Percentiles rank a stretch among this genome's conserved stretches.
phyloP scores from a whole-genome alignment of 2,113 vertebrate genomes.

The Ammodramus savannarum region DNA sequence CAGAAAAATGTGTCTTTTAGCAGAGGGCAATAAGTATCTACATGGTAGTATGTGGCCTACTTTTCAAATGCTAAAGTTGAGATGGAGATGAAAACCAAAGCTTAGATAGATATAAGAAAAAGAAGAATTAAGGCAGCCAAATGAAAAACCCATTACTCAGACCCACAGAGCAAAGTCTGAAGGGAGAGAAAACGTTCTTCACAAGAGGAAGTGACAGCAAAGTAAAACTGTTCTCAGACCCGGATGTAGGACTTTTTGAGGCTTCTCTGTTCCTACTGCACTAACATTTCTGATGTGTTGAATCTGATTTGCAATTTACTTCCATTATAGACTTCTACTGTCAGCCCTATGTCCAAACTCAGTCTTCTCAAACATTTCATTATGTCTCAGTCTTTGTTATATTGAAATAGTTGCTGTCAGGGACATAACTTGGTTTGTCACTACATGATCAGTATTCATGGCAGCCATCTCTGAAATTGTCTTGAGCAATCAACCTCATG shows the following conservation, averaged over 20 bases:
- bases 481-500: not conserved
- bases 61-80: not conserved
- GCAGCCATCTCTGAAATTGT: not conserved
- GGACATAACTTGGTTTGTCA: not conserved
- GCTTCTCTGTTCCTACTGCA: not conserved
- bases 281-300: not conserved
- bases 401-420: conserved; percentile 25
- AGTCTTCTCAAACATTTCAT: conserved; percentile 15
- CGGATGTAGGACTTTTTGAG: not conserved
- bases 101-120: not conserved
- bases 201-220: not conserved
- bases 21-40: not conserved
- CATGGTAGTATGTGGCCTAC: not conserved
- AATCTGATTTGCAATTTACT: conserved; percentile 7
- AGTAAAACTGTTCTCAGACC: not conserved
- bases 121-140: not conserved
- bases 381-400: not conserved
- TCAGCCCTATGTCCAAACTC: not conserved
- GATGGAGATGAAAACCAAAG: not conserved
- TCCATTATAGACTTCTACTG: conserved; percentile 11
- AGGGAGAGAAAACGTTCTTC: not conserved
- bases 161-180: not conserved
- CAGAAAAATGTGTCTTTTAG: not conserved
- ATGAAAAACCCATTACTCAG: not conserved
- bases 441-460: not conserved